Evolutionary conservation across 2,888 invertebrate genomes (phyloP).

Genomic region (Pemphredon lugubris): DNA sequence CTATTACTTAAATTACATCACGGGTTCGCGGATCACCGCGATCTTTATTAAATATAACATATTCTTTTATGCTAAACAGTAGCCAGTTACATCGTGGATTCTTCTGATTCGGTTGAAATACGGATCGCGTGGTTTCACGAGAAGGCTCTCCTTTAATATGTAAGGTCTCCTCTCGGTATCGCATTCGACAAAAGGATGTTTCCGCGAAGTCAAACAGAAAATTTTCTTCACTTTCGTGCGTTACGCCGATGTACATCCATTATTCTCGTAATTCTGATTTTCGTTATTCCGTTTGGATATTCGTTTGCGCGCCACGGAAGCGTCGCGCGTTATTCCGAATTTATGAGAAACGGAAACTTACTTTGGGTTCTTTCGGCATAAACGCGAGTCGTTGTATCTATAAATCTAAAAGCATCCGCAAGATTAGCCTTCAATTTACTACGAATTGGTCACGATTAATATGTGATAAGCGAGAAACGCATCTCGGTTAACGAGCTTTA

Average conservation of each 20-base stretch:
- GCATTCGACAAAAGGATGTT: slow-evolving; percentile 48
- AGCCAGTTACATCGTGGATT: slow-evolving; percentile 28
- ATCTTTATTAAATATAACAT: no score
- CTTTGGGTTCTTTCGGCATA: no score
- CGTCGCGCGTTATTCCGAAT: no score
- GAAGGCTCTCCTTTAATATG: slow-evolving; percentile 43
- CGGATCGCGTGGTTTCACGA: slow-evolving; percentile 36
- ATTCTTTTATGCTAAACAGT: slow-evolving; percentile 14
- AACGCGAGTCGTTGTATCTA: no score
- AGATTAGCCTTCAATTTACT: no score
- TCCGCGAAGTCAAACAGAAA: slow-evolving; percentile 28
- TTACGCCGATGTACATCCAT: slow-evolving; percentile 29
- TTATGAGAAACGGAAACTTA: no score
- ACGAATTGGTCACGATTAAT: no score
- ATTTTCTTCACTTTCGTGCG: slow-evolving; percentile 36
- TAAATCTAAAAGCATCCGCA: no score
- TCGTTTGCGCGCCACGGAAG: not conserved
- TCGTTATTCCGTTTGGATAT: slow-evolving; percentile 35
- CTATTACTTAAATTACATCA: no score
- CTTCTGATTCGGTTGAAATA: slow-evolving; percentile 31
- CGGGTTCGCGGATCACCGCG: no score
- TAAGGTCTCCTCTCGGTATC: slow-evolving; percentile 26
- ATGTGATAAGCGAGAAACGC: no score
- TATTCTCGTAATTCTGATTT: slow-evolving; percentile 35
- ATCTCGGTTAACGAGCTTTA: no score